Evolutionary conservation across 1,140 invertebrate species (phyloP).

Genomic region (Coboldia fuscipes): DNA sequence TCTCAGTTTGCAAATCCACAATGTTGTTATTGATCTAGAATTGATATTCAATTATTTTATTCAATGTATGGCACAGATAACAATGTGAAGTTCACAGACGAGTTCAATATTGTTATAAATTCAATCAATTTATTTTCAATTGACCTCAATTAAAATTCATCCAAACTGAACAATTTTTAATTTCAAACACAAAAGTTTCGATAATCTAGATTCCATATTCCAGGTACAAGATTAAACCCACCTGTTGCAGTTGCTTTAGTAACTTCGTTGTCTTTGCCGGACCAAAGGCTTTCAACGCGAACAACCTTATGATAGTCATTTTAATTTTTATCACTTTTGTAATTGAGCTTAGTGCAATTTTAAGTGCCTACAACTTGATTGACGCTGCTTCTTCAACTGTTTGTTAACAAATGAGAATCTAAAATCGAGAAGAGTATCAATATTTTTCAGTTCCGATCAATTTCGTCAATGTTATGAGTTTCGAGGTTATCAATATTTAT

Average conservation of each 20-base stretch:
- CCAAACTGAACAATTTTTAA: neutral
- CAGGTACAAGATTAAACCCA: neutral
- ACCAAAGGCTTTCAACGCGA: constrained; percentile 1
- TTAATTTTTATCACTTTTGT: too few species aligned
- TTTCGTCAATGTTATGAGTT: too few species aligned
- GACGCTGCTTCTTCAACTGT: too few species aligned
- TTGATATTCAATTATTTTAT: neutral
- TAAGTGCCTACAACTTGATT: too few species aligned
- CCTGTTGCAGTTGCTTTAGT: constrained; percentile 2
- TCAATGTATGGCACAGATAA: neutral
- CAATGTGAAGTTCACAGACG: neutral
- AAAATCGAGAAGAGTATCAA: too few species aligned
- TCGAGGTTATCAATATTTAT: too few species aligned
- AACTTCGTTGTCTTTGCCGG: constrained; percentile 1
- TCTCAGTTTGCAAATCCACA: constrained; percentile 37
- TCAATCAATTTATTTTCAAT: neutral
- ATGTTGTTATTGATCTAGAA: constrained; percentile 18
- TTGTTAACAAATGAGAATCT: too few species aligned
- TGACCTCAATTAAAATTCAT: neutral
- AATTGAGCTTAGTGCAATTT: too few species aligned
- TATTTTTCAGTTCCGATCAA: too few species aligned
- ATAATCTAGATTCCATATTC: neutral
- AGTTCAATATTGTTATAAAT: constrained; percentile 7
- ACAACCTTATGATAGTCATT: constrained; percentile 4
- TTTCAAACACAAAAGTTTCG: neutral